Base-by-base conservation (phyloP, 53 echinoderm and acorn worm species). In the Echinarachnius parma region DNA sequence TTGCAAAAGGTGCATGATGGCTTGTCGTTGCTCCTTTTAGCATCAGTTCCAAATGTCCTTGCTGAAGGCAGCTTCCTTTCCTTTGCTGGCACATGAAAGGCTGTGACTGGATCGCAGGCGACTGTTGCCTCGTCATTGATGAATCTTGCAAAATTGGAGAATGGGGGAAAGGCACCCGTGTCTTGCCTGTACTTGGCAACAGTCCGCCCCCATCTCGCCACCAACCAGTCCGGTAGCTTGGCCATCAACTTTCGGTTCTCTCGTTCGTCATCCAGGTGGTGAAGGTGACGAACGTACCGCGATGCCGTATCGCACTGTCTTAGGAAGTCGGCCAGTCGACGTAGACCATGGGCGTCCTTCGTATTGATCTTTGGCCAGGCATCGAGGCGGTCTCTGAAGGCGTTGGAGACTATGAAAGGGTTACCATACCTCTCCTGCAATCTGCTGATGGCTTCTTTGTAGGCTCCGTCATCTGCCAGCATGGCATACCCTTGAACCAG, bases 241-340 rank as follows among this genome's bases (percentile, higher is more conserved):
- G 19, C 42, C 30, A 75, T 2, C 36, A 75, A 10, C 35, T 75
- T 75, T 34, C 76, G 15, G 60, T 75, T 59, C 37, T n/a, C n/a
- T n/a, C n/a, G n/a, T n/a, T n/a, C n/a, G n/a, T n/a, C n/a, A n/a
- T n/a, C n/a, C n/a, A n/a, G n/a, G n/a, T n/a, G n/a, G n/a, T n/a
- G n/a, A n/a, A n/a, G n/a, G n/a, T n/a, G n/a, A n/a, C n/a, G n/a
- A n/a, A n/a, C n/a, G n/a, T n/a, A n/a, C n/a, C n/a, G n/a, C n/a
- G n/a, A n/a, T n/a, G n/a, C n/a, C n/a, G n/a, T n/a, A n/a, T n/a
- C 28, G 53, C 79, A 79, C 39, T 79, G 79, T 25, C 66, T 37
- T 9, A 79, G 46, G 27, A 79, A 79, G 66, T 66, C 79, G 18
- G 66, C 64, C 26, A 37, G 39, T 49, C 54, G 49, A 46, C 79